These are phyloP conservation scores for Urocyon cinereoargenteus DNA, from an alignment of 2,797 vertebrate species.

Conservation along the genomic window DNA sequence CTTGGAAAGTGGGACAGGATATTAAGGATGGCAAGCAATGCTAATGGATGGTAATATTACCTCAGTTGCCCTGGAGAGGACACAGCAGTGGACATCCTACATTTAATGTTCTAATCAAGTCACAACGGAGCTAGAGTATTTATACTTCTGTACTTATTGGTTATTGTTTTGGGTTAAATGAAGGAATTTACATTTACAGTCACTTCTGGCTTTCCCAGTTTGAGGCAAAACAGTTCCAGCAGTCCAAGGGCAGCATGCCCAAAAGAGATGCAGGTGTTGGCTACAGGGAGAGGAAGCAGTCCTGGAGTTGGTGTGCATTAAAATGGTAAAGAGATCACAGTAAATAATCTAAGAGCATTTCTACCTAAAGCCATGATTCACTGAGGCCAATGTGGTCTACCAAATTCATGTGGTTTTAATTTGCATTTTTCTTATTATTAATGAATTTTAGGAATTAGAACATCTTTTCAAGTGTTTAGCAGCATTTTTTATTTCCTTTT, in stretches of 20 bases:
- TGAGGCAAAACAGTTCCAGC: not conserved
- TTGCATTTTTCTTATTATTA: not conserved
- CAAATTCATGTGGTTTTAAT: not conserved
- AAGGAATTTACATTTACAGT: not conserved
- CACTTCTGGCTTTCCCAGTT: not conserved
- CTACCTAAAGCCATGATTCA: not conserved
- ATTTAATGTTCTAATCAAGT: not conserved
- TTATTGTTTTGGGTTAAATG: not conserved
- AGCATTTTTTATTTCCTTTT: not conserved
- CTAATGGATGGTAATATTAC: not conserved
- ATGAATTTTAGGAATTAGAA: not conserved
- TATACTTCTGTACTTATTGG: not conserved
- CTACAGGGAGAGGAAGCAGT: not conserved
- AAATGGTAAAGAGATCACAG: no score
- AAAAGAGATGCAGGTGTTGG: not conserved
- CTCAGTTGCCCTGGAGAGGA: not conserved
- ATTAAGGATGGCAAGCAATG: not conserved
- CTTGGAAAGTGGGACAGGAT: rapidly evolving
- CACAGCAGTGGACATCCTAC: not conserved
- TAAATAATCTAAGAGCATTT: not conserved
- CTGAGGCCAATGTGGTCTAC: not conserved
- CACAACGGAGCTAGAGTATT: not conserved
- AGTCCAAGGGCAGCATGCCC: not conserved
- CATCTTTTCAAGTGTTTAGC: not conserved
- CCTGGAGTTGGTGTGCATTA: not conserved